Conservation (phyloP, 2,797 vertebrate genomes). For the Luscinia megarhynchos region DNA sequence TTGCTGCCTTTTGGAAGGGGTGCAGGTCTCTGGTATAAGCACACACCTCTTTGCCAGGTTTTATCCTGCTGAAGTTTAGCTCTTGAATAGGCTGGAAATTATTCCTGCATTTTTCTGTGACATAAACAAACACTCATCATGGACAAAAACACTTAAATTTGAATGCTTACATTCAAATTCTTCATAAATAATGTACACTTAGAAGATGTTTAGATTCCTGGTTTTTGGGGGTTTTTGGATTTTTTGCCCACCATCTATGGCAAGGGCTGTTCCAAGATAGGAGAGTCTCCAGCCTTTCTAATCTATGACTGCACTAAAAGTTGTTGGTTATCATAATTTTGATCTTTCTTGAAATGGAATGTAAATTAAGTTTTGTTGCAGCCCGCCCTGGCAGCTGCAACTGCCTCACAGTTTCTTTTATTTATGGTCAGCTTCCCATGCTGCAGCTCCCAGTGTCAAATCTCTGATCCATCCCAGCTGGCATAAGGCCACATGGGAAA, state of each 20-base stretch:
- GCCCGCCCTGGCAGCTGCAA: background rate
- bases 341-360: background rate
- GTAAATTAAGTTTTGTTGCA: background rate
- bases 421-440: background rate
- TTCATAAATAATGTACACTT: fast-evolving
- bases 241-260: background rate
- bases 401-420: background rate
- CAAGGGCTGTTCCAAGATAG: background rate
- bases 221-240: too few species aligned
- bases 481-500: background rate
- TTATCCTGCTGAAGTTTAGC: background rate
- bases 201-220: background rate
- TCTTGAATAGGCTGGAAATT: background rate
- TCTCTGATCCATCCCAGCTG: background rate
- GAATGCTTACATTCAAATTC: background rate
- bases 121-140: background rate
- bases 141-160: background rate
- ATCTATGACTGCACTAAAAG: background rate
- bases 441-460: background rate
- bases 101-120: background rate
- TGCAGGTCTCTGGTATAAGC: background rate
- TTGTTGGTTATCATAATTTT: background rate
- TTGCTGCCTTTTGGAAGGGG: background rate
- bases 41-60: background rate
- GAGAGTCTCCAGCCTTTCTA: background rate